phyloP scores from a whole-genome alignment of 23 tunicate species.

The Diplosoma virens region DNA sequence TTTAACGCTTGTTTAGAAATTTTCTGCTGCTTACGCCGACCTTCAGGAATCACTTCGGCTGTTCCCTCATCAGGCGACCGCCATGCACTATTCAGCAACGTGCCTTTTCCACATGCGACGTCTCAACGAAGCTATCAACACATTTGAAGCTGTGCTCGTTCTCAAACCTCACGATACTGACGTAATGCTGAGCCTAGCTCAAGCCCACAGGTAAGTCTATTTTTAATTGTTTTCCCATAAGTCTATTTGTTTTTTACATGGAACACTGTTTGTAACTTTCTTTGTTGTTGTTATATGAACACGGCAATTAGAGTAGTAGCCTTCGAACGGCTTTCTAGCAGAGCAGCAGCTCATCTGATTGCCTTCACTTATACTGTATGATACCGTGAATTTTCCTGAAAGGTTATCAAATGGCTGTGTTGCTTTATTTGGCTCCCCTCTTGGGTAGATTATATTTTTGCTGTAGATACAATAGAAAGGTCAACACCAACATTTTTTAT shows the following conservation, averaged over 20 bases:
- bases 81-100: conserved; percentile 61
- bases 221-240: background rate
- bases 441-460: too few species aligned
- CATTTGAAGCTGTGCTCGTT: conserved; percentile 38
- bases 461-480: too few species aligned
- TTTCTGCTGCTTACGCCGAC: conserved; percentile 41
- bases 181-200: conserved; percentile 59
- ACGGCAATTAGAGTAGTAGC: too few species aligned
- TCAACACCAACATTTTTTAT: too few species aligned
- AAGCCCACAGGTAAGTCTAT: conserved; percentile 48
- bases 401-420: too few species aligned
- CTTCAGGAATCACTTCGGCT: conserved; percentile 46
- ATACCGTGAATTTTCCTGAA: too few species aligned
- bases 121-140: conserved; percentile 46
- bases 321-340: too few species aligned
- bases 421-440: too few species aligned
- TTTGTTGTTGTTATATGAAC: too few species aligned
- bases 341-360: too few species aligned
- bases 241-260: background rate
- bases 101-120: conserved; percentile 72
- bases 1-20: conserved; percentile 66
- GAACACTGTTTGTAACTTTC: too few species aligned
- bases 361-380: too few species aligned
- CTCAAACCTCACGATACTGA: conserved; percentile 56
- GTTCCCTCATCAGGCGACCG: conserved; percentile 58